Percentiles rank a stretch among this genome's conserved stretches.
Evolutionary conservation across 2,797 vertebrate species (phyloP).

Genomic region (Hippoglossus hippoglossus): DNA sequence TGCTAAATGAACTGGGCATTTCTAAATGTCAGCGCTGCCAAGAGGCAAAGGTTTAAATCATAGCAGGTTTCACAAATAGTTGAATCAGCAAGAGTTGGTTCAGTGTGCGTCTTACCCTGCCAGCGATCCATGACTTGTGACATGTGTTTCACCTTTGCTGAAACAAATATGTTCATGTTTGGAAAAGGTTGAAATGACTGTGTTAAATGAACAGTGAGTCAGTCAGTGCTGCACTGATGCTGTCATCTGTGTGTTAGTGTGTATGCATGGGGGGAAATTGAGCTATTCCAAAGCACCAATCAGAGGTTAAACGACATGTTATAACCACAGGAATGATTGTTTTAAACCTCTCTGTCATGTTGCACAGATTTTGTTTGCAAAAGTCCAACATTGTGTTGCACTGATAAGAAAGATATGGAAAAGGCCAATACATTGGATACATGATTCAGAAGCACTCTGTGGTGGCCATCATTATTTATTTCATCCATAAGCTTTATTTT

Average conservation of each 20-base stretch:
- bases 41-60: neutral
- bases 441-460: conserved; percentile 24
- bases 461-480: conserved; percentile 29
- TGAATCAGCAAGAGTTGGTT: neutral
- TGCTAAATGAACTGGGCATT: conserved; percentile 8
- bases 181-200: neutral
- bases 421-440: conserved; percentile 32
- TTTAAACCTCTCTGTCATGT: conserved; percentile 11
- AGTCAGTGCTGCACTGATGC: neutral
- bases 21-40: conserved; percentile 41
- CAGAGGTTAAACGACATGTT: neutral
- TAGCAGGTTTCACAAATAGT: neutral
- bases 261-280: neutral
- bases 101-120: neutral
- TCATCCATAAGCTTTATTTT: conserved; percentile 10
- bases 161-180: neutral
- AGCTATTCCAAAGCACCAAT: neutral
- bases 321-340: too few species aligned
- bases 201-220: conserved; percentile 3
- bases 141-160: conserved; percentile 17
- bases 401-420: conserved; percentile 1
- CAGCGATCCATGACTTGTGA: conserved; percentile 12
- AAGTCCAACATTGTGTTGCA: neutral
- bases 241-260: neutral
- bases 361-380: neutral